phyloP scores from a whole-genome alignment of 92 coral and sea anemone genomes.

The Hydrozoanthus gracilis region DNA sequence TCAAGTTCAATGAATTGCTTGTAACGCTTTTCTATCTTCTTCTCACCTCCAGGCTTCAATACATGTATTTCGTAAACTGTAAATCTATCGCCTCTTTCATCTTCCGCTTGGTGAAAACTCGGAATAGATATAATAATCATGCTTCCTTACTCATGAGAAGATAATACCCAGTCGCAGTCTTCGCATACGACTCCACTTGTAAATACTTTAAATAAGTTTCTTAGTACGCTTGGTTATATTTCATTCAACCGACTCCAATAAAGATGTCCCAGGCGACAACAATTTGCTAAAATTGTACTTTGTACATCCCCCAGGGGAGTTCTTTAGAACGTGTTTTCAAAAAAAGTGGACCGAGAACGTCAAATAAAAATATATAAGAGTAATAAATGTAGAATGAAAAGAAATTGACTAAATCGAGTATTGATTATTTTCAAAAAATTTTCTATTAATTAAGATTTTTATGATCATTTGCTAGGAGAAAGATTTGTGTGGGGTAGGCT shows the following conservation, averaged over 20 bases:
- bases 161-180: too few relatives aligned
- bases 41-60: constrained; percentile 84
- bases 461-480: background rate
- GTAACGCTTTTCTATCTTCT: constrained; percentile 74
- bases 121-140: constrained; percentile 87
- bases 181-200: too few relatives aligned
- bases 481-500: constrained; percentile 26
- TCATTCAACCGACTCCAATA: too few relatives aligned
- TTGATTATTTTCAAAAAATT: background rate
- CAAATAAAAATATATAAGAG: background rate
- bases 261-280: constrained; percentile 28
- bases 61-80: constrained; percentile 85
- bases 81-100: constrained; percentile 65
- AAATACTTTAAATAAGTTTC: too few relatives aligned
- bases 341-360: too few relatives aligned
- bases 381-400: background rate
- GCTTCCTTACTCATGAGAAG: background rate
- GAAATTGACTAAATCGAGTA: background rate
- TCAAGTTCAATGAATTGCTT: constrained; percentile 80
- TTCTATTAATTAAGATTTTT: background rate
- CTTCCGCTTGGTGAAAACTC: constrained; percentile 71
- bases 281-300: background rate
- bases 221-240: too few relatives aligned
- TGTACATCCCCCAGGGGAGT: constrained; percentile 6
- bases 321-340: too few relatives aligned